Evolutionary conservation across 2,113 vertebrate genomes (phyloP).

Genomic region (Choloepus hoffmanni): DNA sequence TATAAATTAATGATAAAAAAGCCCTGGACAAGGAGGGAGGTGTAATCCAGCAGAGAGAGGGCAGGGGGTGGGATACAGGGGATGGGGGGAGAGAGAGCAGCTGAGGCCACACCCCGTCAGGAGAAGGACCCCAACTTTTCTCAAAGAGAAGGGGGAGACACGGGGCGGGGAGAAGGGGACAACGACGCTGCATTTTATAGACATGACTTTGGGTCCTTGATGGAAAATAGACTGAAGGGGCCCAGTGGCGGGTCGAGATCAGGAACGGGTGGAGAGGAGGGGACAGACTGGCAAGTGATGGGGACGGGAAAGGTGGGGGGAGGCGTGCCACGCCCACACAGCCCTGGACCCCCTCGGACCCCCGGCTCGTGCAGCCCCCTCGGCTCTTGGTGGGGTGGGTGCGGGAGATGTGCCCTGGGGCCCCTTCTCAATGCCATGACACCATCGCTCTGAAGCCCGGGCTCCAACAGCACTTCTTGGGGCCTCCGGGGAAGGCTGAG

Average conservation of each 20-base stretch:
- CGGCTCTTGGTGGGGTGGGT: not conserved
- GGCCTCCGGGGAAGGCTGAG: too few species aligned
- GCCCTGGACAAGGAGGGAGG: not conserved
- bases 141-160: not conserved
- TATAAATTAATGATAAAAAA: not conserved
- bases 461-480: too few species aligned
- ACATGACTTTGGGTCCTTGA: not conserved
- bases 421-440: not conserved
- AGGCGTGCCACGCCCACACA: not conserved
- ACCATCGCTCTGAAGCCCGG: not conserved
- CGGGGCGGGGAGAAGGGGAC: fast-evolving
- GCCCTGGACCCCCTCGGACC: not conserved
- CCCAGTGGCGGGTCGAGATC: not conserved
- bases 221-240: not conserved
- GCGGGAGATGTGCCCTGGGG: not conserved
- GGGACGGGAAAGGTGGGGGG: not conserved
- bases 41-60: too few species aligned
- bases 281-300: not conserved
- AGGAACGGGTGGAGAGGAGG: not conserved
- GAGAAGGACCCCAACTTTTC: not conserved
- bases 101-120: not conserved
- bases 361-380: not conserved
- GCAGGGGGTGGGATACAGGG: not conserved
- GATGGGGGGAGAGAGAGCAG: not conserved
- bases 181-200: not conserved